Conservation (phyloP, 2,113 vertebrate species). For the Lepidiolamprologus cunningtoni region DNA sequence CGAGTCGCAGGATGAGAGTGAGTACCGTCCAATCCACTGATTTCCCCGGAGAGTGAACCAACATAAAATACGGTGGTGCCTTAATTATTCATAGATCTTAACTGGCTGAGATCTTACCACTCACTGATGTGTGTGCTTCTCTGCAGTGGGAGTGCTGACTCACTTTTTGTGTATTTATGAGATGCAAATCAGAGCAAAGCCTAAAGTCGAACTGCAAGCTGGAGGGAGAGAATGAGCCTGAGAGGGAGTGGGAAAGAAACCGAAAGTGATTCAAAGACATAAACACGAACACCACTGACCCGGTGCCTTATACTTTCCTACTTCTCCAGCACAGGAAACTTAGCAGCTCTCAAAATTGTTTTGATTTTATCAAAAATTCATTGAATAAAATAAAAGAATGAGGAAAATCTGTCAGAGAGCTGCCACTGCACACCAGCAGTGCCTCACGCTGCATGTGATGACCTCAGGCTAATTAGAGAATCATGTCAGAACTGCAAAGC, state of each 20-base stretch:
- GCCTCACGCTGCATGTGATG: neutral
- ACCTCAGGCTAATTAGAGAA: neutral
- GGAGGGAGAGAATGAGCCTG: neutral
- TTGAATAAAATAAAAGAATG: neutral
- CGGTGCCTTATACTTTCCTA: accelerated
- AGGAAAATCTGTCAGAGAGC: neutral
- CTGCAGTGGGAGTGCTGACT: neutral
- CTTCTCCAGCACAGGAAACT: neutral
- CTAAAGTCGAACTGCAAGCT: neutral
- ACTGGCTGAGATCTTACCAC: neutral
- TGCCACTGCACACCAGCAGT: neutral
- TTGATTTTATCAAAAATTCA: neutral
- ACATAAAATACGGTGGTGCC: neutral
- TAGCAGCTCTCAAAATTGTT: neutral
- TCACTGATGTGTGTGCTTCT: neutral
- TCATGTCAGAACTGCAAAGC: neutral
- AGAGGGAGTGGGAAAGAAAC: neutral
- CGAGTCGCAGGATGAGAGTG: neutral
- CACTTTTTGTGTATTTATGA: neutral
- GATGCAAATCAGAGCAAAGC: neutral
- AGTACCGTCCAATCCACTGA: neutral
- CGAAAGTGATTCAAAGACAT: neutral
- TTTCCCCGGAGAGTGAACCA: neutral
- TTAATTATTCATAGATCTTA: slow-evolving; percentile 29
- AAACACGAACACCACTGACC: neutral